A percentile compares a stretch with the other conserved stretches of the same genome.
Conservation (phyloP, 1,140 invertebrate genomes). For the Ostrea denselamellosa region DNA sequence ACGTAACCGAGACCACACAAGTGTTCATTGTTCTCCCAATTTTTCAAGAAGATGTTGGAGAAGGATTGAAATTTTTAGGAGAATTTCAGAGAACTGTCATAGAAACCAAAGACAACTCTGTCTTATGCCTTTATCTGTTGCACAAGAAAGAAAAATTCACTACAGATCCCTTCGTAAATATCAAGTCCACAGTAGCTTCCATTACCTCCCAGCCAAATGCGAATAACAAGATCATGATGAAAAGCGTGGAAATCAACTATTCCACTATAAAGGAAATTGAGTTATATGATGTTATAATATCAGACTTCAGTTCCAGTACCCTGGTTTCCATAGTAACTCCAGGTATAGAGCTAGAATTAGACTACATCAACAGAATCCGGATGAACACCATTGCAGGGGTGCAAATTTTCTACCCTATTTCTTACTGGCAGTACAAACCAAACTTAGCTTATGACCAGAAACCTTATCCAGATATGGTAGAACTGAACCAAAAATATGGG, state of each 20-base stretch:
- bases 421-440: slow-evolving; percentile 77
- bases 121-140: slow-evolving; percentile 83
- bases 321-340: slow-evolving; percentile 72
- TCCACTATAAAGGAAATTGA: slow-evolving; percentile 81
- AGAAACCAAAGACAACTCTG: slow-evolving; percentile 88
- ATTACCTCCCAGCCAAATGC: slow-evolving; percentile 84
- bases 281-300: slow-evolving; percentile 85
- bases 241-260: slow-evolving; percentile 81
- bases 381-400: slow-evolving; percentile 79
- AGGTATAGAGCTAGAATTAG: slow-evolving; percentile 84
- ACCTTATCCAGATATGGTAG: slow-evolving; percentile 82
- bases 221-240: slow-evolving; percentile 85
- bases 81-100: slow-evolving; percentile 86
- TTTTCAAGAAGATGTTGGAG: slow-evolving; percentile 79
- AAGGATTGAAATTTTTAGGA: slow-evolving; percentile 84
- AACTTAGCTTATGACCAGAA: slow-evolving; percentile 75
- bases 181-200: slow-evolving; percentile 79
- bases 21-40: slow-evolving; percentile 88
- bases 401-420: slow-evolving; percentile 79
- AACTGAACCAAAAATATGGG: slow-evolving; percentile 88
- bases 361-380: slow-evolving; percentile 87
- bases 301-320: slow-evolving; percentile 82
- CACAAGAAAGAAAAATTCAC: slow-evolving; percentile 60
- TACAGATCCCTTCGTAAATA: slow-evolving; percentile 66
- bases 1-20: slow-evolving; percentile 92